These are phyloP conservation scores for Cettia cetti DNA, from an alignment of 2,113 vertebrate genomes.

Conservation along the genomic window DNA sequence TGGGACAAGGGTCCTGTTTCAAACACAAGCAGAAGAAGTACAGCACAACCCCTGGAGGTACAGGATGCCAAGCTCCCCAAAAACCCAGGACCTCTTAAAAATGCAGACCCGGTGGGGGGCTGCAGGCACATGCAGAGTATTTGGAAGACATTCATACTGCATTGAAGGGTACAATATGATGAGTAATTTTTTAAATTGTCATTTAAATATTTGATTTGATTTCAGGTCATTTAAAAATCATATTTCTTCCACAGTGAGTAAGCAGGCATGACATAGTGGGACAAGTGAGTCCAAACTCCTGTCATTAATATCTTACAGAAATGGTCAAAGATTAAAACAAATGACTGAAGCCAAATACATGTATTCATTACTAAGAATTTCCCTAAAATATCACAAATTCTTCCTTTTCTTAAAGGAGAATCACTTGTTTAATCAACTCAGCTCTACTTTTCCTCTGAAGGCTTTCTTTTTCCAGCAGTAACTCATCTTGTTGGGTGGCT, in stretches of 20 bases:
- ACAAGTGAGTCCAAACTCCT: not conserved
- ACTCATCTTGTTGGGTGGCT: not conserved
- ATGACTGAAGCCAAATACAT: not conserved
- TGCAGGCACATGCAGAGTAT: not conserved
- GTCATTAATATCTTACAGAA: not conserved
- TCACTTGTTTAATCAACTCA: not conserved
- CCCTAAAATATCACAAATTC: not conserved
- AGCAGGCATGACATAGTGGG: not conserved
- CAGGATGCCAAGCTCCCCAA: not conserved
- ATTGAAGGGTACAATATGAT: not conserved
- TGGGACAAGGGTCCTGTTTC: not conserved
- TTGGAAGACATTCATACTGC: not conserved
- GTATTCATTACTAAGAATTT: not conserved
- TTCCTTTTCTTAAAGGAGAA: constrained; percentile 25
- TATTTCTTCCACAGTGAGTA: not conserved
- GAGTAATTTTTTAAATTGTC: not conserved
- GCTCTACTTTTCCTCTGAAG: not conserved
- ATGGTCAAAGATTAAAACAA: not conserved
- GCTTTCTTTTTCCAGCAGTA: not conserved
- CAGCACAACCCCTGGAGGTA: not conserved
- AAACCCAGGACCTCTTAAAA: not conserved
- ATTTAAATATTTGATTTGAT: not conserved
- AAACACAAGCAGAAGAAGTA: not conserved
- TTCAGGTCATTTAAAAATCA: not conserved
- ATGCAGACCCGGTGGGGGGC: fast-evolving